Base-by-base conservation (phyloP, 2,888 invertebrate species). In the Geophilus truncorum region DNA sequence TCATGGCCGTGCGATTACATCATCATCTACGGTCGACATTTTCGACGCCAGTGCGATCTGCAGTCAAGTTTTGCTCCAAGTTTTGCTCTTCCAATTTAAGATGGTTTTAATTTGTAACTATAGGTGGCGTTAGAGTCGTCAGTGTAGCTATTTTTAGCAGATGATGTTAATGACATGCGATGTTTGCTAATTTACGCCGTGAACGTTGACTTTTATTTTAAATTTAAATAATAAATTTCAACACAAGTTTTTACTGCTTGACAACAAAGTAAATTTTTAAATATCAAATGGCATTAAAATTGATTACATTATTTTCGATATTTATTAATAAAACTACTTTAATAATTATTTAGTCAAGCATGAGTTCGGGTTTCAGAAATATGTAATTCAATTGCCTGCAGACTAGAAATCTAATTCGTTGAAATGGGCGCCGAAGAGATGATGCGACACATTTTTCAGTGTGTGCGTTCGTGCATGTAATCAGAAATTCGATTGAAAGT, bases 1-100 rank as follows among this genome's bases (percentile, higher is more conserved):
- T 40, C 78, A 78, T 78, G 78, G 78, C 78, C 45, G 78, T 23
- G 40, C 36, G 36, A 78, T 78, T 45, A 78, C 78, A 78, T 78
- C 78, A 78, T 78, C 36, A 21, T 77, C 32, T n/a, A n/a, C 28
- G 7, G 51, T 1, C 51, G 70, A 70, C 70, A 28, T 70, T 28
- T 70, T 70, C 23, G 70, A 70, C 28, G 25, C 25, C 28, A 25
- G 70, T 70, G 70, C 70, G 3, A 25, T 70, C 70, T 70, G 15
- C 70, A 23, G 70, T 25, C 25, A 28, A 51, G 51, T 51, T 51
- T 18, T n/a, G n/a, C n/a, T n/a, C n/a, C n/a, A 51, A 51, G n/a
- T 51, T 32, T 15, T 51, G 18, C 18, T 18, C 0, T 18, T n/a
- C 18, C 51, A 51, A 51, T 18, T 51, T 18, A 5, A n/a, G 18